phyloP scores from a whole-genome alignment of 2,888 invertebrate species.

The Scaptomyza parva region DNA sequence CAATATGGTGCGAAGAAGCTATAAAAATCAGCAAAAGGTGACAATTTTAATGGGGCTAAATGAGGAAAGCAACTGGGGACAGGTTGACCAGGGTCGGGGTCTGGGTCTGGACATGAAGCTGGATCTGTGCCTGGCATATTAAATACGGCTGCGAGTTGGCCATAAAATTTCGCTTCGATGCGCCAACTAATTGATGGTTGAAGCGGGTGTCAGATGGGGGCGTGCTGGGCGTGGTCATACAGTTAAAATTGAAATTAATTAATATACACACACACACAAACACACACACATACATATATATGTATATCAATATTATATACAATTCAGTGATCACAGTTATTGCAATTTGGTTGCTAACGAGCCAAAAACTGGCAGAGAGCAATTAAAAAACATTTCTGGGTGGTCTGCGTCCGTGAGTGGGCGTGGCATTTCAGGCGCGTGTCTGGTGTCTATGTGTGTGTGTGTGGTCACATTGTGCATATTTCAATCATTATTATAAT shows the following conservation, averaged over 20 bases:
- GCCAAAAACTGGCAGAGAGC: slow-evolving; percentile 50
- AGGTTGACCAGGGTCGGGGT: slow-evolving; percentile 11
- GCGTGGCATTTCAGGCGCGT: slow-evolving; percentile 37
- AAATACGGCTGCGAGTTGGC: slow-evolving; percentile 35
- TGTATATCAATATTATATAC: slow-evolving; percentile 1
- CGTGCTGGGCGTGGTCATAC: neutral
- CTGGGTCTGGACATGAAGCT: too few species aligned
- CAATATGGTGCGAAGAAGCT: slow-evolving; percentile 30
- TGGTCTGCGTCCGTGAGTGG: slow-evolving; percentile 16
- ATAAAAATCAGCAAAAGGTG: slow-evolving; percentile 73
- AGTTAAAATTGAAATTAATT: slow-evolving; percentile 69
- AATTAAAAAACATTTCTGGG: slow-evolving; percentile 55
- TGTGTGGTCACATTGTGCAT: slow-evolving; percentile 52
- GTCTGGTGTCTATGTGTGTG: slow-evolving; percentile 40
- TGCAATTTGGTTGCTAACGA: slow-evolving; percentile 72
- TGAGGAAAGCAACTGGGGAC: slow-evolving; percentile 3
- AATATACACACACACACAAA: slow-evolving; percentile 47
- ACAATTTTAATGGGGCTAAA: slow-evolving; percentile 63
- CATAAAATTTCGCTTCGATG: slow-evolving; percentile 56
- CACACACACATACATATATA: neutral
- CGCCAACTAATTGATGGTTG: slow-evolving; percentile 56
- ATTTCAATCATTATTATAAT: slow-evolving; percentile 59
- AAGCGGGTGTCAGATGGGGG: neutral
- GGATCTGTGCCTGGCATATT: slow-evolving; percentile 35
- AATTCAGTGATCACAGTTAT: slow-evolving; percentile 63